These are phyloP conservation scores for Sciurus carolinensis DNA, from an alignment of 2,797 vertebrate genomes.

Conservation along the genomic window DNA sequence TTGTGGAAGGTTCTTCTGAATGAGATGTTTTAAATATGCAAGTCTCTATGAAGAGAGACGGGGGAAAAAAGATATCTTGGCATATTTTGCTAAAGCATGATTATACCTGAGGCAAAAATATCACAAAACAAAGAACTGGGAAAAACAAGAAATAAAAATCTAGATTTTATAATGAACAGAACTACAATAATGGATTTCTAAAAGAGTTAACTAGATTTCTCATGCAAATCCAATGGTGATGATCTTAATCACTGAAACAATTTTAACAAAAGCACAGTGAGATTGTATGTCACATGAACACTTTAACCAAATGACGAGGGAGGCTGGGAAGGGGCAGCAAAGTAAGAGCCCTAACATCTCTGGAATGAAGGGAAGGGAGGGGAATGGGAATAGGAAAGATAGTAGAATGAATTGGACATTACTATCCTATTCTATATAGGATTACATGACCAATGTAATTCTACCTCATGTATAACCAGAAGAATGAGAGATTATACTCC, in stretches of 20 bases:
- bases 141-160: constrained; percentile 76
- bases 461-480: too few species aligned
- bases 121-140: constrained; percentile 64
- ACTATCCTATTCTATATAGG: too few species aligned
- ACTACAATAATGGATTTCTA: not conserved
- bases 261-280: not conserved
- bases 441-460: too few species aligned
- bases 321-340: not conserved
- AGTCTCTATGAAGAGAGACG: not conserved
- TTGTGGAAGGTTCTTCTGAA: not conserved
- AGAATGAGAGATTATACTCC: too few species aligned
- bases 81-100: not conserved
- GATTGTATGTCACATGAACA: not conserved
- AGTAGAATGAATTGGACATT: too few species aligned
- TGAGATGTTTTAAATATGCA: not conserved
- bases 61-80: not conserved
- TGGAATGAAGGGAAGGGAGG: too few species aligned
- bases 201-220: constrained; percentile 16
- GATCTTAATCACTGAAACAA: not conserved
- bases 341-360: not conserved
- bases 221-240: not conserved
- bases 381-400: too few species aligned
- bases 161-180: constrained; percentile 7
- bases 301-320: not conserved
- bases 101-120: not conserved